Evolutionary conservation across 2,888 invertebrate genomes (phyloP).

Genomic region (Ormia ochracea): DNA sequence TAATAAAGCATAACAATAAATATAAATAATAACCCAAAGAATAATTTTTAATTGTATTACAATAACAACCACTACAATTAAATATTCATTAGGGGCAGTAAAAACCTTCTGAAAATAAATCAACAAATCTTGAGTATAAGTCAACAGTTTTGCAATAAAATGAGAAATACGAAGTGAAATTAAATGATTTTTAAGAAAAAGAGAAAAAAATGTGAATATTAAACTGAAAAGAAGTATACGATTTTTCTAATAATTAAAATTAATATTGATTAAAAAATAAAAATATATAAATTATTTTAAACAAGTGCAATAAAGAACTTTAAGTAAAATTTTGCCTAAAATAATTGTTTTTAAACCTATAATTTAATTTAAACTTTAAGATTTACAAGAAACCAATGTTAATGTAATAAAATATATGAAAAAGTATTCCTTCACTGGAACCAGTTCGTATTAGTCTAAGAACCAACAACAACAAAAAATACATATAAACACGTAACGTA

Average conservation of each 20-base stretch:
- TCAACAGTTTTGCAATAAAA: slow-evolving; percentile 1
- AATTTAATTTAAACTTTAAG: neutral
- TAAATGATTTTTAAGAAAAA: slow-evolving; percentile 1
- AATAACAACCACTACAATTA: slow-evolving; percentile 25
- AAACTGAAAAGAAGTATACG: slow-evolving; percentile 64
- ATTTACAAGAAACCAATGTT: neutral
- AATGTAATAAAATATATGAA: neutral
- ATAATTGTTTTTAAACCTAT: slow-evolving; percentile 24
- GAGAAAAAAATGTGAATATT: slow-evolving; percentile 56
- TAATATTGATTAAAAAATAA: slow-evolving; percentile 13
- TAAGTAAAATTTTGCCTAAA: neutral
- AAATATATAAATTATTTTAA: neutral
- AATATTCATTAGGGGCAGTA: slow-evolving; percentile 55
- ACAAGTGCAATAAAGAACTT: slow-evolving; percentile 38
- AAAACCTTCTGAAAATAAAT: slow-evolving; percentile 50
- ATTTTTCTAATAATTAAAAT: slow-evolving; percentile 43
- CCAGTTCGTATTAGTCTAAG: slow-evolving; percentile 1
- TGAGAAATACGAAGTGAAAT: slow-evolving; percentile 62
- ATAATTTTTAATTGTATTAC: slow-evolving; percentile 64
- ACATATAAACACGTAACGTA: neutral
- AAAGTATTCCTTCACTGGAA: neutral
- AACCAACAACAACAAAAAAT: neutral
- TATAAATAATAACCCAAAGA: slow-evolving; percentile 63
- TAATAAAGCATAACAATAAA: slow-evolving; percentile 52
- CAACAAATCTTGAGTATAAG: slow-evolving; percentile 27